Conservation (phyloP, 2,797 vertebrate species). For the Scleropages formosus region DNA sequence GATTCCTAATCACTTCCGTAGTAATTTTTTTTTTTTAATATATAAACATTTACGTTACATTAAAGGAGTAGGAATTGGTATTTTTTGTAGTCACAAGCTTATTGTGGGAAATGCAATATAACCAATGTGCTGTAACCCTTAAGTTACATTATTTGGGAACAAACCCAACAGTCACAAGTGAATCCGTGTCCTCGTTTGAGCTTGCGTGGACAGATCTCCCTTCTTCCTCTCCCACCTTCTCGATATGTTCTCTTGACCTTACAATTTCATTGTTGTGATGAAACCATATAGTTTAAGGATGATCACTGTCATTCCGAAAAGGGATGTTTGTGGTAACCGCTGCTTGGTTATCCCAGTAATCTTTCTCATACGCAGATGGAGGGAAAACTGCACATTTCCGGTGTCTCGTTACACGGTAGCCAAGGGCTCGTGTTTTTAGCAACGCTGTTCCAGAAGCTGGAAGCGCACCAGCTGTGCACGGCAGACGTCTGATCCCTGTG, state of each 20-base stretch:
- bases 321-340: too few species aligned
- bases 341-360: too few species aligned
- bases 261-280: neutral
- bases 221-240: neutral
- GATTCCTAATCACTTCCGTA: too few species aligned
- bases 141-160: neutral
- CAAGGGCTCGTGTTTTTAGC: too few species aligned
- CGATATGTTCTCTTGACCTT: neutral
- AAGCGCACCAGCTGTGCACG: neutral
- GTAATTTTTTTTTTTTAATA: too few species aligned
- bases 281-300: neutral
- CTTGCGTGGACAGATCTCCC: neutral
- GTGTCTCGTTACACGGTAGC: too few species aligned
- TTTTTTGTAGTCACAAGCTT: too few species aligned
- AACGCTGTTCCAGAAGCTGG: neutral
- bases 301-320: too few species aligned
- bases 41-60: too few species aligned
- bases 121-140: neutral
- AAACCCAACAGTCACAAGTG: neutral
- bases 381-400: too few species aligned
- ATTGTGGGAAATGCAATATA: neutral
- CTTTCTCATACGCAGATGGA: too few species aligned
- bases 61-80: too few species aligned
- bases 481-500: neutral
- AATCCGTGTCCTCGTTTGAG: neutral